These are phyloP conservation scores for Elgaria multicarinata DNA, from an alignment of 2,113 vertebrate genomes.

Conservation along the genomic window DNA sequence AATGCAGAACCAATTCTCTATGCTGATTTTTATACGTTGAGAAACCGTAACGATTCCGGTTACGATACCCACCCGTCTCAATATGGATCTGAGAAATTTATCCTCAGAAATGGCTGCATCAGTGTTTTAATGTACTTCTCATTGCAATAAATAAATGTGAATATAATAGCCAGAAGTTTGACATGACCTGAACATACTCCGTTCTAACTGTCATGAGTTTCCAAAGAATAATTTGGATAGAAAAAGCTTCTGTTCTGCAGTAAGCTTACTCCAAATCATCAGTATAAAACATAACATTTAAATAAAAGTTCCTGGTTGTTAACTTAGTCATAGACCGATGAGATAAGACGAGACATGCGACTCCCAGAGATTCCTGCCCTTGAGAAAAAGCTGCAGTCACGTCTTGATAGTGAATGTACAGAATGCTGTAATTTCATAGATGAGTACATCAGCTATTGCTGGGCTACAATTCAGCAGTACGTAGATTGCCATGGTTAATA, in stretches of 20 bases:
- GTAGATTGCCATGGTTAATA: conserved; percentile 22
- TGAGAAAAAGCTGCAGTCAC: conserved; percentile 36
- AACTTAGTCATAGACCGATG: conserved; percentile 5
- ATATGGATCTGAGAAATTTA: not conserved
- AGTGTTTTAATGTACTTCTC: conserved; percentile 13
- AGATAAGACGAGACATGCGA: conserved; percentile 20
- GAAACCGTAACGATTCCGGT: not conserved
- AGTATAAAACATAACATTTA: conserved; percentile 47
- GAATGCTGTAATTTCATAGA: conserved; percentile 40
- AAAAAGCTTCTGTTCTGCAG: conserved; percentile 49
- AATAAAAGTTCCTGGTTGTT: conserved; percentile 49
- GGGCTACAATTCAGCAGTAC: conserved; percentile 31
- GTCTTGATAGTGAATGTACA: conserved; percentile 49
- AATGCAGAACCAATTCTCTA: not conserved
- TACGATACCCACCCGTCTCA: not conserved
- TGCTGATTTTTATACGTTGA: not conserved
- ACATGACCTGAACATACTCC: conserved; percentile 18
- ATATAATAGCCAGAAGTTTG: conserved; percentile 10
- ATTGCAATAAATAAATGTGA: conserved; percentile 51
- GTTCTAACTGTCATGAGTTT: conserved; percentile 20
- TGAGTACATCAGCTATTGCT: conserved; percentile 51
- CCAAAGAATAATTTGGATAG: conserved; percentile 59
- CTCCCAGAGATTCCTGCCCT: conserved; percentile 45
- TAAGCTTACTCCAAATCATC: conserved; percentile 58
- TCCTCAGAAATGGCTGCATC: not conserved